phyloP scores from a whole-genome alignment of 2,797 vertebrate genomes.

The Myiotriccus ornatus region DNA sequence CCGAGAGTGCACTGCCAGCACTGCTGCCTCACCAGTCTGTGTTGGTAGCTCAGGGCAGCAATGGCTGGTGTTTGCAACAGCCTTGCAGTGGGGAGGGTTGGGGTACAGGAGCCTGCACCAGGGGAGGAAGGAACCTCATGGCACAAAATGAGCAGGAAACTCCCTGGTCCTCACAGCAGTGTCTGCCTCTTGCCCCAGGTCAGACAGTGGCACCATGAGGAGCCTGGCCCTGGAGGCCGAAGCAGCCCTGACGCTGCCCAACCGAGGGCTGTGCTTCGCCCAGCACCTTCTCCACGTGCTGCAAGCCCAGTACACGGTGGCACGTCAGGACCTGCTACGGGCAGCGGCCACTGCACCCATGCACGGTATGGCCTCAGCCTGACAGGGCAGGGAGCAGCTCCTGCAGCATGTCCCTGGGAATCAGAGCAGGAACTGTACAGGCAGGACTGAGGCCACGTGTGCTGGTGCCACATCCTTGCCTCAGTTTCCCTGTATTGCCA shows the following conservation, averaged over 20 bases:
- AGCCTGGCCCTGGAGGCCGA: background rate
- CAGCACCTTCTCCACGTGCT: slow-evolving; percentile 77
- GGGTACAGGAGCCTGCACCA: fast-evolving
- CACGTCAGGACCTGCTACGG: slow-evolving; percentile 79
- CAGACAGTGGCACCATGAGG: slow-evolving; percentile 25
- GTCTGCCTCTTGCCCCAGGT: background rate
- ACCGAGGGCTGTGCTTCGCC: slow-evolving; percentile 58
- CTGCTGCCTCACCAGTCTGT: background rate
- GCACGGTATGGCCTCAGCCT: slow-evolving; percentile 72
- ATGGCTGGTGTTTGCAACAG: background rate
- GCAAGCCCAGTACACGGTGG: slow-evolving; percentile 77
- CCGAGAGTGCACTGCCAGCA: fast-evolving
- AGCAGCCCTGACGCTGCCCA: background rate
- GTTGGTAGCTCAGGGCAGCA: background rate
- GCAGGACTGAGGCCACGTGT: background rate
- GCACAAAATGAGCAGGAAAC: background rate
- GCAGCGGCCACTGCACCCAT: slow-evolving; percentile 81
- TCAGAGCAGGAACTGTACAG: background rate
- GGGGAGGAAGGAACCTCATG: fast-evolving
- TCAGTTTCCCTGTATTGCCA: background rate
- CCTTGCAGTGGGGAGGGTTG: background rate
- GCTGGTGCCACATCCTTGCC: background rate
- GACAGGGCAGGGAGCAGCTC: background rate
- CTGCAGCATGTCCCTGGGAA: background rate
- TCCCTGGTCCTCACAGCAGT: background rate